Conservation (phyloP, 1,140 invertebrate genomes). For the Drosophila tsacasi region DNA sequence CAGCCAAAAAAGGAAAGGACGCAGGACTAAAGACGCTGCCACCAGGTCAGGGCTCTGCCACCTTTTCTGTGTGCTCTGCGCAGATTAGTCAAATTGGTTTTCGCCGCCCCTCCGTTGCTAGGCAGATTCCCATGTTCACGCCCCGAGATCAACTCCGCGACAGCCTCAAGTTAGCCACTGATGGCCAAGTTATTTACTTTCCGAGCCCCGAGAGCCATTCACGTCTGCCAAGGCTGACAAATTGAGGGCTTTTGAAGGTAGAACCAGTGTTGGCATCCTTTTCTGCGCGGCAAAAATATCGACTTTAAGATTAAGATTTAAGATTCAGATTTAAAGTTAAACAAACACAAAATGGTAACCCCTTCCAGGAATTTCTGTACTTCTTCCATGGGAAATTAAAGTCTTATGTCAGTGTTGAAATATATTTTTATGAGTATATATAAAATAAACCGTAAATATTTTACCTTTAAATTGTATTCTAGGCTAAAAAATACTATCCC, state of each 20-base stretch:
- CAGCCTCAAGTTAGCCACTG: slow-evolving; percentile 35
- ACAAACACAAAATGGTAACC: not conserved
- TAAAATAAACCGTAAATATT: not conserved
- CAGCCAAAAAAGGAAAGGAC: slow-evolving; percentile 7
- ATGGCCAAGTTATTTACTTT: slow-evolving; percentile 52
- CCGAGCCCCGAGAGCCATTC: slow-evolving; percentile 15
- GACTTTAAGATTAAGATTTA: too few relatives aligned
- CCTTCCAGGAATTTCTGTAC: not conserved
- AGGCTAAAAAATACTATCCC: not conserved
- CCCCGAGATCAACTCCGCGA: slow-evolving; percentile 16
- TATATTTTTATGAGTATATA: not conserved
- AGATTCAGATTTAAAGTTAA: too few relatives aligned
- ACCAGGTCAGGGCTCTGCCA: slow-evolving; percentile 1
- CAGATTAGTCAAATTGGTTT: slow-evolving; percentile 75
- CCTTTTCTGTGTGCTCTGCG: slow-evolving; percentile 19
- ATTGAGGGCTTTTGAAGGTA: slow-evolving; percentile 37
- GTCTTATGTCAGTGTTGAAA: not conserved
- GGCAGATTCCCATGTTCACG: not conserved
- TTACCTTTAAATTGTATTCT: not conserved
- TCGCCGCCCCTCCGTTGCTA: slow-evolving; percentile 2
- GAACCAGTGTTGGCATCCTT: not conserved
- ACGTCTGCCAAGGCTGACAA: slow-evolving; percentile 35
- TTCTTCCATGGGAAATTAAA: not conserved
- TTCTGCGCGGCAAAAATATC: slow-evolving; percentile 2
- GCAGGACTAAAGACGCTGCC: slow-evolving; percentile 22